Percentiles rank a stretch among this genome's conserved stretches.
phyloP scores from a whole-genome alignment of 35 echinoderm and acorn worm genomes.

The Patiria miniata region DNA sequence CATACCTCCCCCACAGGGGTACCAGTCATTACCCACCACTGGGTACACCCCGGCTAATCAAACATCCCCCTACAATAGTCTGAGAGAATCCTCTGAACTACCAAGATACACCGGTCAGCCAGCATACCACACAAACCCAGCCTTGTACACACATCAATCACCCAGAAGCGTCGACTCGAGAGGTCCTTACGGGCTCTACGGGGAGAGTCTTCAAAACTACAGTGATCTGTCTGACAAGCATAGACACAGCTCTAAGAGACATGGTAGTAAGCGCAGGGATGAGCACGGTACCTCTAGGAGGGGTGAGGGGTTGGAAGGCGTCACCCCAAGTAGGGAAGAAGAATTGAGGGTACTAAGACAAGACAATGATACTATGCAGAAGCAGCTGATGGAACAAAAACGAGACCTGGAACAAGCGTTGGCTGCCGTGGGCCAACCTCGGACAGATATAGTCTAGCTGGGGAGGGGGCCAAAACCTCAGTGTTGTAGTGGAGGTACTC shows the following conservation, averaged over 20 bases:
- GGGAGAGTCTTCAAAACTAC: background rate
- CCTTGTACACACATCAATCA: background rate
- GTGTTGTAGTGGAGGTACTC: too few species aligned
- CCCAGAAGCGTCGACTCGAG: background rate
- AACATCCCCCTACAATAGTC: background rate
- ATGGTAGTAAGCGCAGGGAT: background rate
- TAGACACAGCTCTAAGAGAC: background rate
- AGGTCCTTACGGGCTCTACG: background rate
- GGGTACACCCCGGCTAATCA: background rate
- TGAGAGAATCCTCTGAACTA: too few species aligned
- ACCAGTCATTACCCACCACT: background rate
- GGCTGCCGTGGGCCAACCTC: background rate
- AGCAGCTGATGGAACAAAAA: background rate
- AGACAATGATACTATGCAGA: slow-evolving; percentile 3
- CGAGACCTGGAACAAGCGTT: background rate
- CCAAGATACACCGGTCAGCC: background rate
- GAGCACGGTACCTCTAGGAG: background rate
- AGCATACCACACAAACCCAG: background rate
- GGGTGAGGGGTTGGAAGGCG: background rate
- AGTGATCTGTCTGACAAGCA: background rate
- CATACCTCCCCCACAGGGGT: background rate
- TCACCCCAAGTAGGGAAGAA: background rate
- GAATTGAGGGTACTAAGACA: background rate
- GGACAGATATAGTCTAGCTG: background rate
- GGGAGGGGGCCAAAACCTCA: too few species aligned